Evolutionary conservation across 2,888 invertebrate genomes (phyloP).

Genomic region (Pherbina coryleti): DNA sequence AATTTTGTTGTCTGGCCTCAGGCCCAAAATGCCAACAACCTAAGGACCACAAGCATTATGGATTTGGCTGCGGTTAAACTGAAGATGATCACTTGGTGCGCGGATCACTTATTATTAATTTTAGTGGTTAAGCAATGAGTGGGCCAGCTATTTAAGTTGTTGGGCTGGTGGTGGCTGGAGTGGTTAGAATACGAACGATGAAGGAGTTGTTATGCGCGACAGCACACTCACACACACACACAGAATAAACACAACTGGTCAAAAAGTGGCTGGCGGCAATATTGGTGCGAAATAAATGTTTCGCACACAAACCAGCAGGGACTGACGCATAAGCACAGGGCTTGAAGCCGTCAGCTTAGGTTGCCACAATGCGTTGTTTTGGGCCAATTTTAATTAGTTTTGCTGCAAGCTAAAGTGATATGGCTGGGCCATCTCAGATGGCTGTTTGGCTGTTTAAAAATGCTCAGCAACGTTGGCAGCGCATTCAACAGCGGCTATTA

Average conservation of each 20-base stretch:
- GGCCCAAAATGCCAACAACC: conserved; percentile 67
- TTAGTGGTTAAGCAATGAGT: conserved; percentile 59
- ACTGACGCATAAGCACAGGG: neutral
- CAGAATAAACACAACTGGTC: conserved; percentile 20
- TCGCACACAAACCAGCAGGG: conserved; percentile 12
- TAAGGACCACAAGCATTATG: conserved; percentile 59
- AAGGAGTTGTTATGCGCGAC: neutral
- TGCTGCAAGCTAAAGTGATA: conserved; percentile 58
- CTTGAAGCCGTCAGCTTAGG: conserved; percentile 18
- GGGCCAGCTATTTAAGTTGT: no score
- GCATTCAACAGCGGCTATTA: conserved; percentile 14
- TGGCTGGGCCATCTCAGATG: neutral
- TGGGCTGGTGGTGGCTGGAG: no score
- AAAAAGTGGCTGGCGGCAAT: conserved; percentile 21
- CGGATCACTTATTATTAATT: conserved; percentile 68
- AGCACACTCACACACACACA: no score
- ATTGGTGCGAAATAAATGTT: conserved; percentile 33
- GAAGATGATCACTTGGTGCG: conserved; percentile 44
- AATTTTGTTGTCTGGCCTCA: conserved; percentile 68
- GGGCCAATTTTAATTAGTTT: conserved; percentile 68
- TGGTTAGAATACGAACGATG: neutral
- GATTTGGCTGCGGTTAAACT: conserved; percentile 56
- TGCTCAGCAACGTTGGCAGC: conserved; percentile 33
- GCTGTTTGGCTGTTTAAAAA: neutral
- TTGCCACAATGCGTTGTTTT: conserved; percentile 54